Percentiles rank a stretch among this genome's conserved stretches.
These are phyloP conservation scores for Myripristis jacobus DNA, from an alignment of 2,797 vertebrate genomes.

Conservation along the genomic window DNA sequence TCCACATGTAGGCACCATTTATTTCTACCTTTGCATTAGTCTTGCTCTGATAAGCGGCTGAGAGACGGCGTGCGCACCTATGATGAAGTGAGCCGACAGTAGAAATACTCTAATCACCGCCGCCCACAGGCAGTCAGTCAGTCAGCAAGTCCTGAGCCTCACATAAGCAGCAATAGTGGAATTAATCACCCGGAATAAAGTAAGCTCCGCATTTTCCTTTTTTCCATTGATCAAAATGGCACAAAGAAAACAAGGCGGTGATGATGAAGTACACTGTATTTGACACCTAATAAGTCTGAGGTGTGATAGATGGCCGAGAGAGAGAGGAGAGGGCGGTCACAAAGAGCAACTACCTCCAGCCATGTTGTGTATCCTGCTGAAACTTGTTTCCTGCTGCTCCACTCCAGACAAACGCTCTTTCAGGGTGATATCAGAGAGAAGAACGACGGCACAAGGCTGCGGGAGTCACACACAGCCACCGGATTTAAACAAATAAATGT, in stretches of 20 bases:
- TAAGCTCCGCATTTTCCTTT: constrained; percentile 39
- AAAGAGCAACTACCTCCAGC: constrained; percentile 6
- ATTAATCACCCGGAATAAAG: constrained; percentile 62
- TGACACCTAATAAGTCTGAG: constrained; percentile 67
- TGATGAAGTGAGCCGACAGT: constrained; percentile 43
- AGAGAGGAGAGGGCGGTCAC: constrained; percentile 5
- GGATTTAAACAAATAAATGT: too few species aligned
- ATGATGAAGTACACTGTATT: constrained; percentile 62
- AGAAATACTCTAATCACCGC: constrained; percentile 44
- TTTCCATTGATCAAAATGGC: constrained; percentile 66
- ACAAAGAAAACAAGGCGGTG: constrained; percentile 60
- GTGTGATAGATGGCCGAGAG: constrained; percentile 45
- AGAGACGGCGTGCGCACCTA: constrained; percentile 14
- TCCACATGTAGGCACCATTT: not conserved
- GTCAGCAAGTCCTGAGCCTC: constrained; percentile 38
- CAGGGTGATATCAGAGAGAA: not conserved
- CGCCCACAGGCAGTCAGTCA: constrained; percentile 47
- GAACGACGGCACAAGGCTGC: too few species aligned
- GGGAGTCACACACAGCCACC: too few species aligned
- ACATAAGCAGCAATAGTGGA: constrained; percentile 20
- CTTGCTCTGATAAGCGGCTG: constrained; percentile 24
- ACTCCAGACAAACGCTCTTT: not conserved
- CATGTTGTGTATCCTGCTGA: constrained; percentile 6
- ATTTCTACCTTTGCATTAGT: constrained; percentile 20
- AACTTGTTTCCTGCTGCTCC: constrained; percentile 5